Percentiles rank a stretch among this genome's conserved stretches.
phyloP scores from a whole-genome alignment of 2,113 vertebrate genomes.

The Pelecanus crispus region DNA sequence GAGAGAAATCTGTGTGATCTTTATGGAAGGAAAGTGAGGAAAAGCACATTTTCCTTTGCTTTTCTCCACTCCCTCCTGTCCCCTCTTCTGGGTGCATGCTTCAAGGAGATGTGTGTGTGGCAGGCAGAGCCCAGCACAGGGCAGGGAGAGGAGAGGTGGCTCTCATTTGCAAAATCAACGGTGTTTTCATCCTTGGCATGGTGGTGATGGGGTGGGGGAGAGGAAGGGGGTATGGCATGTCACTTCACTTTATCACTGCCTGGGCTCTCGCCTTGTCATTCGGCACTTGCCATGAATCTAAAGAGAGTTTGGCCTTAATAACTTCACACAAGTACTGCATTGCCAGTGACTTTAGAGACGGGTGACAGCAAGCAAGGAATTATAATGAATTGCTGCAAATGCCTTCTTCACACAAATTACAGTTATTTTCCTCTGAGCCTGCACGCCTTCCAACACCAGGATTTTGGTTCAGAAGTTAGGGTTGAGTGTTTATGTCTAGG shows the following conservation, averaged over 20 bases:
- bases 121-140: background rate
- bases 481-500: background rate
- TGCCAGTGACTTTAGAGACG: conserved; percentile 62
- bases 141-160: background rate
- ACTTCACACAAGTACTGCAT: conserved; percentile 61
- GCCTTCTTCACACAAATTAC: conserved; percentile 59
- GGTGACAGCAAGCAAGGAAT: conserved; percentile 64
- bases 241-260: conserved; percentile 61
- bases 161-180: conserved; percentile 41
- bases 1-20: background rate
- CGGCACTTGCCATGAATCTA: conserved; percentile 57
- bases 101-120: background rate
- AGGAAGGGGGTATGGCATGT: conserved; percentile 35
- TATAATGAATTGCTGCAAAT: conserved; percentile 66
- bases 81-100: background rate
- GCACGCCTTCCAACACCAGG: conserved; percentile 9
- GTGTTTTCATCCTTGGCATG: conserved; percentile 19
- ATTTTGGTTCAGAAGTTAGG: conserved; percentile 14
- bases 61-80: background rate
- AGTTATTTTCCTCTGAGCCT: conserved; percentile 55
- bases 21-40: background rate
- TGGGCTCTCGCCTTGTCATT: conserved; percentile 53
- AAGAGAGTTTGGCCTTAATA: conserved; percentile 66
- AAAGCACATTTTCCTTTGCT: background rate
- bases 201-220: conserved; percentile 7